Base-by-base conservation (phyloP, 2,113 vertebrate genomes). In the Scomber colias region DNA sequence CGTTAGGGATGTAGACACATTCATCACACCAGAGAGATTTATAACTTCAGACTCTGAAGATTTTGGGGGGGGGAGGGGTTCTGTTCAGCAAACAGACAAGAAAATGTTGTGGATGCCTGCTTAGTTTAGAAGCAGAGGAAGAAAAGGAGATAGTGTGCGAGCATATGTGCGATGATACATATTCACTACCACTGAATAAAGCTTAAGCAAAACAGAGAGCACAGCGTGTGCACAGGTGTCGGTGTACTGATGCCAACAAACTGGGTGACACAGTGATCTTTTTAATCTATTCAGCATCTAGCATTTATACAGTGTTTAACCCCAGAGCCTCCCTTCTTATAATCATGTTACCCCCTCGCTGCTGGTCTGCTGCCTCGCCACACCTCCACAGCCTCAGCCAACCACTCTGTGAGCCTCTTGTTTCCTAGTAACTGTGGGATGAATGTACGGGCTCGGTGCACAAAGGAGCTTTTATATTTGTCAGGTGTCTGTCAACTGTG, bases 381-480 rank as follows among this genome's bases (percentile, higher is more conserved):
- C 77, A 65, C 75, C 83, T 79, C 63, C 54, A 79, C 75, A 68
- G 56, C 65, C 63, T 70, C 66, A 65, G 35, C 80, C 79, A 55
- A 11, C 56, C 5, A 46, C 84, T 67, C 70, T 13, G 48, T 3
- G 55, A 71, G 79, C 75, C 75, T 81, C 85, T 73, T 64, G 93
- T 94, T 93, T 93, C 93, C 91, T 94, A 94, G 93, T 93, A 92
- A 94, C 92, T 71, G 86, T 75, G 69, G 69, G 75, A 82, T 71
- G 35, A 79, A 78, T 24, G 24, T 3, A 61, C 21, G 66, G 68
- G 65, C 67, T 83, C 16, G 46, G 61, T 51, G 69, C 80, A 51
- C 11, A 2, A 49, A 70, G 31, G 44, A 45, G 87, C 60, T 64
- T 55, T 56, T 88, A 60, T 64, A 49, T 56, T 67, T 46, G 13